phyloP scores from a whole-genome alignment of 2,113 vertebrate species.

The Corythaeola cristata region DNA sequence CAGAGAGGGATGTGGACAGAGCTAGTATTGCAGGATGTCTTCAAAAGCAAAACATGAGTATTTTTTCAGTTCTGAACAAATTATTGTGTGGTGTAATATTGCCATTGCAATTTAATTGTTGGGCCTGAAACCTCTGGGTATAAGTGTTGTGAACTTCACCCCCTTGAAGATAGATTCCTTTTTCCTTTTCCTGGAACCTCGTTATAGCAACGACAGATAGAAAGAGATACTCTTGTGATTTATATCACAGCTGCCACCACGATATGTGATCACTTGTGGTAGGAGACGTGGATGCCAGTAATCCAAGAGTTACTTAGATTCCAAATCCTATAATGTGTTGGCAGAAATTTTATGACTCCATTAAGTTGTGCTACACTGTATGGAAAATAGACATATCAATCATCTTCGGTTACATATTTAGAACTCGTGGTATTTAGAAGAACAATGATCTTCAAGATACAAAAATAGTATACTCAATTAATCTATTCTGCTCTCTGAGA shows the following conservation, averaged over 20 bases:
- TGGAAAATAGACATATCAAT: slow-evolving; percentile 50
- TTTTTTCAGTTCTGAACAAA: neutral
- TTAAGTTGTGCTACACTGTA: neutral
- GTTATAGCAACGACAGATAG: neutral
- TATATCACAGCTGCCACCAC: neutral
- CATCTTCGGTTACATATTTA: slow-evolving; percentile 22
- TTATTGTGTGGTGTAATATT: neutral
- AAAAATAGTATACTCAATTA: slow-evolving; percentile 17
- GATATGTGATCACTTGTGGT: neutral
- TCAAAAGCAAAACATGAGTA: neutral
- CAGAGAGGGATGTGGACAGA: neutral
- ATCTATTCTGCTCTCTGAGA: neutral
- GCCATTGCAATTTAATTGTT: neutral
- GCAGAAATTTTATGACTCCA: slow-evolving; percentile 32
- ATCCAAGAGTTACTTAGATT: slow-evolving; percentile 20
- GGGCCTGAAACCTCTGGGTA: neutral
- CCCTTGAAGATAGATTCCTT: neutral
- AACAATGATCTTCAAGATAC: neutral
- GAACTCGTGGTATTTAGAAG: slow-evolving; percentile 41
- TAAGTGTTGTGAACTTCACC: neutral
- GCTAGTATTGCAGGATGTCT: neutral
- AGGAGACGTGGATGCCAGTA: neutral
- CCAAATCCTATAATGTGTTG: slow-evolving; percentile 26
- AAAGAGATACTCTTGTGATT: neutral
- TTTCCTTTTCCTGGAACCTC: neutral